These are phyloP conservation scores for Periophthalmodon schlosseri DNA, from an alignment of 2,113 vertebrate species.

Conservation along the genomic window DNA sequence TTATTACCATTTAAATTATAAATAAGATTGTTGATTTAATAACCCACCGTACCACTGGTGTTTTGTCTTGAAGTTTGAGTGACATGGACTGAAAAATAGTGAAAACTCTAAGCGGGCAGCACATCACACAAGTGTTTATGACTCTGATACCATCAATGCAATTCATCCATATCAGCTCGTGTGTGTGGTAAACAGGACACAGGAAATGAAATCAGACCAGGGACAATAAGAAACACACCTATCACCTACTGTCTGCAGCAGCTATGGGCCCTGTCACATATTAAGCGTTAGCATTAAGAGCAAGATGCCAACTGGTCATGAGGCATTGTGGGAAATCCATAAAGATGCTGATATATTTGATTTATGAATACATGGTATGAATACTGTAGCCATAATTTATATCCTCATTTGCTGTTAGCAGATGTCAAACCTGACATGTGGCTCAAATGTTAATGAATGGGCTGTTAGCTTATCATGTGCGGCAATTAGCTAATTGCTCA, in stretches of 20 bases:
- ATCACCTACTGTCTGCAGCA: slow-evolving; percentile 36
- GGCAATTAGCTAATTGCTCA: background rate
- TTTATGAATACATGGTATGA: background rate
- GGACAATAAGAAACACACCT: slow-evolving; percentile 54
- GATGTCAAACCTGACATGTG: background rate
- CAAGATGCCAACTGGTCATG: background rate
- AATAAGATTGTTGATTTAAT: slow-evolving; percentile 33
- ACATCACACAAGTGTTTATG: slow-evolving; percentile 28
- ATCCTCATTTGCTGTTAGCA: background rate
- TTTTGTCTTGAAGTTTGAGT: background rate
- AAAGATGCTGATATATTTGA: background rate
- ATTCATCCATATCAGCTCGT: slow-evolving; percentile 37
- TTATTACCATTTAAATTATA: slow-evolving; percentile 39
- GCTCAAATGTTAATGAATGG: background rate
- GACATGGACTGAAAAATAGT: slow-evolving; percentile 19
- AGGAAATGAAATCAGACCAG: slow-evolving; percentile 63
- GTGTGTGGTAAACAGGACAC: slow-evolving; percentile 40
- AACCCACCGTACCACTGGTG: slow-evolving; percentile 42
- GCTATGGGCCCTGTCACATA: background rate
- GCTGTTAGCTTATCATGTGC: background rate
- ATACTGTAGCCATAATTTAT: background rate
- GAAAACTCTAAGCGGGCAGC: background rate
- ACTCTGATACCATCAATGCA: slow-evolving; percentile 51
- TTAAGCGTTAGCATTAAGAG: background rate
- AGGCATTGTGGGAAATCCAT: background rate